Conservation (phyloP, 2,113 vertebrate genomes). For the Lichenostomus cassidix region DNA sequence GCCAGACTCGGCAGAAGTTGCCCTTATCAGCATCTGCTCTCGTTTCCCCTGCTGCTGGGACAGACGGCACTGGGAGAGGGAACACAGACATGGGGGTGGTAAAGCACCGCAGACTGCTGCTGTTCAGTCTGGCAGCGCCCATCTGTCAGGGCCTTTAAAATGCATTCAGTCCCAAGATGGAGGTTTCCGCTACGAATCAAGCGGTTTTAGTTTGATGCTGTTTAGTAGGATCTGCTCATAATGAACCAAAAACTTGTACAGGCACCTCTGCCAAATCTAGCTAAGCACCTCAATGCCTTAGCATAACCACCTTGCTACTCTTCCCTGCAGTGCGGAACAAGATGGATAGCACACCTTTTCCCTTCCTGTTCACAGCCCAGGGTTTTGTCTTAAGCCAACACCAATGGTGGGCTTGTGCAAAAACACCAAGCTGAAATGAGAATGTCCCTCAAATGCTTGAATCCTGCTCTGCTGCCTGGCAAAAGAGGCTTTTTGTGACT, state of each 20-base stretch:
- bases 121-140: background rate
- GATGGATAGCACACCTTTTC: background rate
- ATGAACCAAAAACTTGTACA: background rate
- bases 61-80: background rate
- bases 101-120: background rate
- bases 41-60: background rate
- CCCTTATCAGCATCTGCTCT: background rate
- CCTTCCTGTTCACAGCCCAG: background rate
- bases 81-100: background rate
- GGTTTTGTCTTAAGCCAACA: background rate
- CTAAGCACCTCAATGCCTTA: background rate
- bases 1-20: fast-evolving
- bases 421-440: background rate
- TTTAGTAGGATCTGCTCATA: background rate
- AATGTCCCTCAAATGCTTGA: background rate
- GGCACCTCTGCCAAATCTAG: background rate
- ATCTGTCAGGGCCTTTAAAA: background rate
- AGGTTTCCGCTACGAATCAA: background rate
- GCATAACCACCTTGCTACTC: background rate
- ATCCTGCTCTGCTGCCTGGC: background rate
- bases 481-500: background rate
- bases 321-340: background rate
- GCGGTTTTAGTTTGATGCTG: background rate
- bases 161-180: background rate
- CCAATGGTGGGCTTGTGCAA: background rate